Evolutionary conservation across 37 sponge, comb jelly and placozoan species (phyloP), one percentile per base, ranked within the genome.

Genomic region (Oscarella lobularis): DNA sequence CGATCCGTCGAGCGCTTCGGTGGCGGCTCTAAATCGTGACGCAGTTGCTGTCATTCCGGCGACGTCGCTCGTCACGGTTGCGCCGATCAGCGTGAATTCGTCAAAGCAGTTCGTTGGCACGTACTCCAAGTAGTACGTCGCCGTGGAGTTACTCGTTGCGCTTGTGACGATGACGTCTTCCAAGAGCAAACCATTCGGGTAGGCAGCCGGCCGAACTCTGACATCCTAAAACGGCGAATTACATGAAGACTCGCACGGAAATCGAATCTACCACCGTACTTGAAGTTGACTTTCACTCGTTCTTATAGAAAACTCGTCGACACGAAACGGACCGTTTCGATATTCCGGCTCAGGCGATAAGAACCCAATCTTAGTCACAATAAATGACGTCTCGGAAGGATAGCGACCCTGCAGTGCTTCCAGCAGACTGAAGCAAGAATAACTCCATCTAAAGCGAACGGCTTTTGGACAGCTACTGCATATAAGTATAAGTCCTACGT

Each of bases 391-490:
- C n/a, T 38, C 38, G 33, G 9, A 27, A 9, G 14, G 14, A 48
- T 48, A 48, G 20, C 9, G 14, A 48, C 20, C 20, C 20, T 9
- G 14, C 60, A 48, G 60, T 27, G 60, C 60, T 20, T 9, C 9
- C 14, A 27, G 68, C 1, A 83, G 67, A 37, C 79, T 78, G 6
- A 27, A 32, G 33, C 84, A 83, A 2, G 54, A 6, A 34, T 74
- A 83, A 37, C 79, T 79, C 84, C 84, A 83, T 32, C 84, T 83
- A n/a, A n/a, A n/a, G n/a, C n/a, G n/a, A n/a, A n/a, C n/a, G n/a
- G n/a, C n/a, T n/a, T n/a, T n/a, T n/a, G n/a, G n/a, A n/a, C n/a
- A n/a, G n/a, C n/a, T n/a, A n/a, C n/a, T n/a, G n/a, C n/a, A n/a
- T n/a, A n/a, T n/a, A n/a, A n/a, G n/a, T n/a, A n/a, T n/a, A n/a